A percentile compares a stretch with the other conserved stretches of the same genome.
Evolutionary conservation across 2,797 vertebrate genomes (phyloP).

Genomic region (Psittacula derbiana): DNA sequence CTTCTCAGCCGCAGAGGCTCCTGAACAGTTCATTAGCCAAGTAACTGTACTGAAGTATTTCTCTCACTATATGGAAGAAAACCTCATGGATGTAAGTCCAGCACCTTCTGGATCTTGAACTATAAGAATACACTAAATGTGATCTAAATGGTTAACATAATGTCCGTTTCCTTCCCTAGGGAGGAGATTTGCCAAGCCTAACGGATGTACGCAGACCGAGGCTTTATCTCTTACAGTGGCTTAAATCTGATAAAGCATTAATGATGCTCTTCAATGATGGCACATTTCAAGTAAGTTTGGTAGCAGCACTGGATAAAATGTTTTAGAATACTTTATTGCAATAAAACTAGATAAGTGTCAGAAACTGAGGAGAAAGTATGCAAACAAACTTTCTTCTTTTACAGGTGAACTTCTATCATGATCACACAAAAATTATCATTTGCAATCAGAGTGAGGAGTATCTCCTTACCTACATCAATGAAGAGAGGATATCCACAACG

Average conservation of each 20-base stretch:
- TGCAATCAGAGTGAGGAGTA: constrained; percentile 91
- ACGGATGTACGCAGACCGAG: constrained; percentile 87
- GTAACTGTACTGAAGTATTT: constrained; percentile 98
- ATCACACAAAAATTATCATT: constrained; percentile 98
- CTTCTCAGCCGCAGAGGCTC: constrained; percentile 88
- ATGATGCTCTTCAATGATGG: constrained; percentile 99
- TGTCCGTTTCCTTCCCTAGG: constrained; percentile 73
- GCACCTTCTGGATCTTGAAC: not conserved
- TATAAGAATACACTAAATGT: not conserved
- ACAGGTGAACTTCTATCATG: constrained; percentile 98
- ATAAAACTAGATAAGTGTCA: not conserved
- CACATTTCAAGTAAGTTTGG: constrained; percentile 92
- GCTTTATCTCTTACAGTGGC: constrained; percentile 96
- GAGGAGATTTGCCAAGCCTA: constrained; percentile 89
- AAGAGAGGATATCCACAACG: constrained; percentile 92
- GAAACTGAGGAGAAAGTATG: not conserved
- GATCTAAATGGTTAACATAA: not conserved
- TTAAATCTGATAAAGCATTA: constrained; percentile 97
- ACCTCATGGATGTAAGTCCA: constrained; percentile 97
- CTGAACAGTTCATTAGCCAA: constrained; percentile 94
- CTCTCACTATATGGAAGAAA: constrained; percentile 99
- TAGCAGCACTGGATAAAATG: not conserved
- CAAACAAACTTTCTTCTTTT: not conserved
- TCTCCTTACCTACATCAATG: constrained; percentile 96
- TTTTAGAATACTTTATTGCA: not conserved